phyloP scores from a whole-genome alignment of 2,113 vertebrate species.

The Aphyosemion australe region DNA sequence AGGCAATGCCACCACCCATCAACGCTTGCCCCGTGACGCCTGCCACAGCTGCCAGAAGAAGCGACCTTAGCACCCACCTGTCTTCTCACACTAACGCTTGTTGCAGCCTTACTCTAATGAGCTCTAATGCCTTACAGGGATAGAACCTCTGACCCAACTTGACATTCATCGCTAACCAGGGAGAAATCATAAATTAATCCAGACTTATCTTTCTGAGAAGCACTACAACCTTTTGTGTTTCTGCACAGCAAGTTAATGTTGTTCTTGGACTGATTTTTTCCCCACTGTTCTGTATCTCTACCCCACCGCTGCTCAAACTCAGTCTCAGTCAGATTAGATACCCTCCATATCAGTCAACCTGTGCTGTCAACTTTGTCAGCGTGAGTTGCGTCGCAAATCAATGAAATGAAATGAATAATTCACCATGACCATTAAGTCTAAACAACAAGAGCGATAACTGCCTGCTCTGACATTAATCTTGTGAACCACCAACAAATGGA shows the following conservation, averaged over 20 bases:
- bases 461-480: slow-evolving; percentile 67
- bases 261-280: background rate
- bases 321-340: slow-evolving; percentile 62
- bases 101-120: slow-evolving; percentile 50
- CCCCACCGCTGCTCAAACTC: slow-evolving; percentile 24
- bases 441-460: slow-evolving; percentile 73
- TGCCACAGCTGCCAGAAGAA: slow-evolving; percentile 69
- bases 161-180: slow-evolving; percentile 12
- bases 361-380: slow-evolving; percentile 67
- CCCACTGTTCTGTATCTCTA: slow-evolving; percentile 2
- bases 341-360: slow-evolving; percentile 65
- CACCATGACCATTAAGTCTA: slow-evolving; percentile 67
- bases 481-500: slow-evolving; percentile 70
- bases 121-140: slow-evolving; percentile 53
- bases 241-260: slow-evolving; percentile 3
- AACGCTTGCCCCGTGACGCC: slow-evolving; percentile 59
- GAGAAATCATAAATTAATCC: slow-evolving; percentile 8
- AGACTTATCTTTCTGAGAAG: slow-evolving; percentile 1
- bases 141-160: slow-evolving; percentile 35
- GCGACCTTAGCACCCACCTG: slow-evolving; percentile 76
- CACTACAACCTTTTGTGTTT: background rate
- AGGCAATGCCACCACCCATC: slow-evolving; percentile 70
- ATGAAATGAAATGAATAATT: slow-evolving; percentile 75
- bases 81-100: slow-evolving; percentile 56
- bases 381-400: slow-evolving; percentile 62